phyloP scores from a whole-genome alignment of 2,113 vertebrate species.

The Hemichromis elongatus region DNA sequence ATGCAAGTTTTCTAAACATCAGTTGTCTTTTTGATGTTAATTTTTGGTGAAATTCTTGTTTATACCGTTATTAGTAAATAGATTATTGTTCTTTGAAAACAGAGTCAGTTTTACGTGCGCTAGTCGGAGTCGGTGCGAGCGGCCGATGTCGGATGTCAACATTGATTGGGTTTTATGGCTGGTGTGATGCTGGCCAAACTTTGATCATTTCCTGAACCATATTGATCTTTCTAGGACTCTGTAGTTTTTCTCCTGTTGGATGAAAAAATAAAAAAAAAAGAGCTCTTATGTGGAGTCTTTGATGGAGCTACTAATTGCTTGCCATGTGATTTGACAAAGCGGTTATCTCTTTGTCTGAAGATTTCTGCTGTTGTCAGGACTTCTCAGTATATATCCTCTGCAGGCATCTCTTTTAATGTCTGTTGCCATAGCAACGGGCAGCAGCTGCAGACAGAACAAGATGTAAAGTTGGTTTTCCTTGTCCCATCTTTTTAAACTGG shows the following conservation, averaged over 20 bases:
- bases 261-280: not conserved
- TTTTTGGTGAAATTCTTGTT: not conserved
- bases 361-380: slow-evolving; percentile 49
- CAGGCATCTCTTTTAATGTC: slow-evolving; percentile 65
- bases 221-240: slow-evolving; percentile 55
- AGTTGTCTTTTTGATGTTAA: slow-evolving; percentile 9
- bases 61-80: not conserved
- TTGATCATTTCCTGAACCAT: slow-evolving; percentile 63
- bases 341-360: slow-evolving; percentile 50
- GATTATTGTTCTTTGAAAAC: slow-evolving; percentile 5
- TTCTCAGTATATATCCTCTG: slow-evolving; percentile 42
- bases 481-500: slow-evolving; percentile 39
- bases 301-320: slow-evolving; percentile 32
- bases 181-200: slow-evolving; percentile 52
- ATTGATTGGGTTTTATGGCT: slow-evolving; percentile 60
- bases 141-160: slow-evolving; percentile 46
- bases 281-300: slow-evolving; percentile 2
- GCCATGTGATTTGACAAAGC: slow-evolving; percentile 25
- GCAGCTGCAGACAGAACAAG: slow-evolving; percentile 44
- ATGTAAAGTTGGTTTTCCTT: slow-evolving; percentile 55
- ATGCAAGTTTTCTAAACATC: slow-evolving; percentile 63
- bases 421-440: slow-evolving; percentile 72
- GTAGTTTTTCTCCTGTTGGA: slow-evolving; percentile 30
- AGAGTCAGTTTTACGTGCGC: not conserved
- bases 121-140: slow-evolving; percentile 23